Evolutionary conservation across 1,140 invertebrate species (phyloP).

Genomic region (Luehdorfia chinensis): DNA sequence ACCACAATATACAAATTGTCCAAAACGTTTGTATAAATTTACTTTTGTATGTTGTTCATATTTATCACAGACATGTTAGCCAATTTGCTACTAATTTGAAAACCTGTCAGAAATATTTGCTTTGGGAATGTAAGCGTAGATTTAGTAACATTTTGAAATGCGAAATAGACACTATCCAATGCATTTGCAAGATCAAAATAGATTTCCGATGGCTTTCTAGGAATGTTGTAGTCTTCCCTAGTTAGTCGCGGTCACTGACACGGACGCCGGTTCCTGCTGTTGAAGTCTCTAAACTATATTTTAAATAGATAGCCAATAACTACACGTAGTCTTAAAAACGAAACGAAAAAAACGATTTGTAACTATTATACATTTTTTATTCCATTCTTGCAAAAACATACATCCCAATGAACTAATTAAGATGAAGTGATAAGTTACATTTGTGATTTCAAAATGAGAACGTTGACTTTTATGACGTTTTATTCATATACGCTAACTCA

Average conservation of each 20-base stretch:
- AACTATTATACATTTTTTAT: too few relatives aligned
- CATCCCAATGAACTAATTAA: too few relatives aligned
- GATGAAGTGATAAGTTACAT: too few relatives aligned
- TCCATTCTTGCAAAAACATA: too few relatives aligned
- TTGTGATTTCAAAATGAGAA: too few relatives aligned
- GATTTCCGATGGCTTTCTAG: constrained; percentile 17
- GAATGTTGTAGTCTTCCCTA: constrained; percentile 18
- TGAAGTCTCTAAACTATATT: constrained; percentile 5
- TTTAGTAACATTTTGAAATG: constrained; percentile 11
- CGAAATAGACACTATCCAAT: constrained; percentile 16
- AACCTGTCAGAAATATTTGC: not conserved
- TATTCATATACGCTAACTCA: too few relatives aligned
- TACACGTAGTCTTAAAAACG: not conserved
- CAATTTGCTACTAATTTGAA: not conserved
- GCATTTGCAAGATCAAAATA: constrained; percentile 18
- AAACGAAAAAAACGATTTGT: too few relatives aligned
- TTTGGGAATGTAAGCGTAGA: not conserved
- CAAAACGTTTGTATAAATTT: too few relatives aligned
- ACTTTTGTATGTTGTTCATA: too few relatives aligned
- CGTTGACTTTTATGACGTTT: too few relatives aligned
- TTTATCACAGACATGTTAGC: too few relatives aligned
- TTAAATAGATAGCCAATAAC: constrained; percentile 1
- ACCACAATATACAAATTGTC: too few relatives aligned
- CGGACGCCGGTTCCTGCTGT: constrained; percentile 6
- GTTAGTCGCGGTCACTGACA: constrained; percentile 16